A percentile compares a stretch with the other conserved stretches of the same genome.
phyloP scores from a whole-genome alignment of 1,140 invertebrate genomes.

The Drosophila kohkoa region DNA sequence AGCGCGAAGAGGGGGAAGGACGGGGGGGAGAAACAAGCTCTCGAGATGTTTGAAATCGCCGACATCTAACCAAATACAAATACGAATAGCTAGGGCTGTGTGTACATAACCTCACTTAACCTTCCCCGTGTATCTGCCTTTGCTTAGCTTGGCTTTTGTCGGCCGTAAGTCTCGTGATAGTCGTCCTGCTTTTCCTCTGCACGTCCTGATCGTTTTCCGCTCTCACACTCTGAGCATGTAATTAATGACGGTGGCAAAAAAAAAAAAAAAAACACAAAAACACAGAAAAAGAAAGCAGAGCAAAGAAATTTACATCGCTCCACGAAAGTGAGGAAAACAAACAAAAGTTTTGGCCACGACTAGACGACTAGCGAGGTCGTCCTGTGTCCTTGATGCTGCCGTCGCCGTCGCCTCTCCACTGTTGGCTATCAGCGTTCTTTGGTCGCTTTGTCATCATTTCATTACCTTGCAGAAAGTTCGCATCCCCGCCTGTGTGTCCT shows the following conservation, averaged over 20 bases:
- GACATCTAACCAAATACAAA: constrained; percentile 51
- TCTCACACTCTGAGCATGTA: constrained; percentile 45
- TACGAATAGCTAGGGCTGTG: constrained; percentile 34
- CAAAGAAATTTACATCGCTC: constrained; percentile 66
- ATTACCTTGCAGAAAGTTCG: constrained; percentile 75
- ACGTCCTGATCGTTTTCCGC: constrained; percentile 31
- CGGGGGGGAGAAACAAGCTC: constrained; percentile 8
- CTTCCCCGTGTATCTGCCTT: constrained; percentile 5
- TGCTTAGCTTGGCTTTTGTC: too few relatives aligned
- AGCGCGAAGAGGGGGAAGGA: background rate
- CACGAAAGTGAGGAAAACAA: constrained; percentile 62
- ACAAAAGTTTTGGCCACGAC: constrained; percentile 48
- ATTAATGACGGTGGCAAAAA: constrained; percentile 64
- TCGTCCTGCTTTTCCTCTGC: background rate
- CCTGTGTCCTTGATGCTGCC: constrained; percentile 19
- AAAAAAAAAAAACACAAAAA: constrained; percentile 15
- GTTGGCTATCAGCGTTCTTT: constrained; percentile 52
- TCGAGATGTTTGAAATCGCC: constrained; percentile 13
- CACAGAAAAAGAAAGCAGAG: background rate
- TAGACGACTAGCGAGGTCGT: constrained; percentile 27
- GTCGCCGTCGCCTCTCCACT: background rate
- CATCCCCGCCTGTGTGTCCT: background rate
- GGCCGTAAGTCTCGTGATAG: background rate
- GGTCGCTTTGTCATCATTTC: constrained; percentile 80
- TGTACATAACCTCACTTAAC: constrained; percentile 66